These are phyloP conservation scores for Bellardia bayeri DNA, from an alignment of 2,888 invertebrate species.

Conservation along the genomic window DNA sequence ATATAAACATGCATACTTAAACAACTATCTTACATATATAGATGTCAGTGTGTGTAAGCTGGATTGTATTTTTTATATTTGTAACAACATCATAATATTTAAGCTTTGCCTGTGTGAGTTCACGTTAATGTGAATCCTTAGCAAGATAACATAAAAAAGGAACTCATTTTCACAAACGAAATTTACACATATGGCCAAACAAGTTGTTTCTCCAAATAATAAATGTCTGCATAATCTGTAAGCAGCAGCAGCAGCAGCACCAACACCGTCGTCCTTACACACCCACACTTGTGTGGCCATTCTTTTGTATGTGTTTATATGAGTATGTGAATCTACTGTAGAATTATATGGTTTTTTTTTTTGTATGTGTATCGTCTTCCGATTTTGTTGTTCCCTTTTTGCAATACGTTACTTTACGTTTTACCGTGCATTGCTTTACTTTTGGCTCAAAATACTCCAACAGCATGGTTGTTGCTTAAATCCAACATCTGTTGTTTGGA, in stretches of 20 bases:
- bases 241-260: background rate
- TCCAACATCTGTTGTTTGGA: slow-evolving; percentile 66
- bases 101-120: slow-evolving; percentile 30
- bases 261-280: background rate
- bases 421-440: slow-evolving; percentile 44
- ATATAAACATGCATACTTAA: background rate
- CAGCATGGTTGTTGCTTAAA: slow-evolving; percentile 49
- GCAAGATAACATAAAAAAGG: slow-evolving; percentile 2
- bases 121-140: slow-evolving; percentile 47
- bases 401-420: slow-evolving; percentile 45
- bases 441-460: slow-evolving; percentile 52
- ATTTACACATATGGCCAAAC: slow-evolving; percentile 65
- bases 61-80: slow-evolving; percentile 1
- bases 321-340: slow-evolving; percentile 35
- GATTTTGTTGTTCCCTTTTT: slow-evolving; percentile 44
- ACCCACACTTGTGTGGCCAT: background rate
- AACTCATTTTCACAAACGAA: slow-evolving; percentile 14
- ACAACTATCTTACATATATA: background rate
- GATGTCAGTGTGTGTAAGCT: slow-evolving; percentile 11
- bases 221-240: slow-evolving; percentile 67
- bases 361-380: slow-evolving; percentile 36
- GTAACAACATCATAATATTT: slow-evolving; percentile 56
- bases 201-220: slow-evolving; percentile 66
- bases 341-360: slow-evolving; percentile 6
- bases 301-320: slow-evolving; percentile 18